A percentile compares a stretch with the other conserved stretches of the same genome.
phyloP scores from a whole-genome alignment of 2,113 vertebrate genomes.

The Menidia beryllina region DNA sequence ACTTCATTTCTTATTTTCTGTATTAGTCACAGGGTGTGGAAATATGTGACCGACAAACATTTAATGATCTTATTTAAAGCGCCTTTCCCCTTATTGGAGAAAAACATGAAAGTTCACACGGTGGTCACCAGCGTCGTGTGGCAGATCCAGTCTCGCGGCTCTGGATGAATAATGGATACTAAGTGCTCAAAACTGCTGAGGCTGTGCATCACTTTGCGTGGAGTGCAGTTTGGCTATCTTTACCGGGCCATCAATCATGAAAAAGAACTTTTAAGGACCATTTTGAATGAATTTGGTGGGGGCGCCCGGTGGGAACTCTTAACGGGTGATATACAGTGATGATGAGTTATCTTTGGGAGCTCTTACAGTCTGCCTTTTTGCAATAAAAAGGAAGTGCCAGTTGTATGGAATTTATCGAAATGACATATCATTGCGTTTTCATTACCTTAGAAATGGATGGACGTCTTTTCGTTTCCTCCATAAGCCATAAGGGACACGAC shows the following conservation, averaged over 20 bases:
- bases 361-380: neutral
- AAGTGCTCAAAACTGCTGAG: conserved; percentile 63
- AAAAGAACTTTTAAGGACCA: neutral
- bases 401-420: no score
- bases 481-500: no score
- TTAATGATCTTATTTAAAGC: conserved; percentile 14
- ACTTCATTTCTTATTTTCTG: neutral
- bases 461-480: no score
- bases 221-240: conserved; percentile 26
- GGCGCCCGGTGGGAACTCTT: neutral
- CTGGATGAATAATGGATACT: conserved; percentile 72
- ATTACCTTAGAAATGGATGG: no score
- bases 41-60: conserved; percentile 30
- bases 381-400: no score
- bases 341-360: conserved; percentile 1
- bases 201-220: conserved; percentile 40
- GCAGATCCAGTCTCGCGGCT: conserved; percentile 47
- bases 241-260: conserved; percentile 14
- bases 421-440: no score
- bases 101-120: conserved; percentile 50
- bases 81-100: conserved; percentile 18
- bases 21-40: conserved; percentile 27
- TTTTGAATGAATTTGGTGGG: conserved; percentile 16
- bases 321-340: neutral
- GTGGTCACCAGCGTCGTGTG: conserved; percentile 39